Base-by-base conservation (phyloP, 2,888 invertebrate species). In the Plebejus melissa region DNA sequence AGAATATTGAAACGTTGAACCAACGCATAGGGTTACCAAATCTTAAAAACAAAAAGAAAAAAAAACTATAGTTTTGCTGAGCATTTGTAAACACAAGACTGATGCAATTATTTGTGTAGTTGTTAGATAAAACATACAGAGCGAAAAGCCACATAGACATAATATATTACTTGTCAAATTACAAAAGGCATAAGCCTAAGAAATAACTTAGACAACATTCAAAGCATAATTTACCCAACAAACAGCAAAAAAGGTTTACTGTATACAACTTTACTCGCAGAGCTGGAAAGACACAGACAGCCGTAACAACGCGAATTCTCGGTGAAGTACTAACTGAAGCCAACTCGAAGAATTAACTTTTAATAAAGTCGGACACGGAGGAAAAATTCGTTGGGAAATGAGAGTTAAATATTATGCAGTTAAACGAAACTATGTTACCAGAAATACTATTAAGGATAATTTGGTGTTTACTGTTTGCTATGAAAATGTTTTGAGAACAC, bases 1-100 rank as follows among this genome's bases (percentile, higher is more conserved):
- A 84, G 89, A 90, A 91, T 91, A 93, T 93, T 91, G 91, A 91
- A 93, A 90, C 90, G 90, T 90, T 90, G 90, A 90, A 89, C 89
- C 86, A 88, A 87, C 86, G 88, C 85, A 36, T 65, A 65, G 65
- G 65, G 36, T 16, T 65, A 32, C 1, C 16, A 36, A 65, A 32
- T 65, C 28, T 4, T 28, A 13, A 65, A 65, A 58, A 28, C 2
- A 60, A 7, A 7, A 16, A 13, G 9, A 13, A 32, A 65, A 36
- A 22, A 65, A 13, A 4, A 5, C 28, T 7, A 28, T 5, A 32
- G 58, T 60, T 60, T 36, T 5, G 16, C 4, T 28, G 13, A 13
- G 5, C 65, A 4, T 11, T 32, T 65, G 65, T 13, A 65, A 65
- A 0, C 4, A 9, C 28, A 65, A 65, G 65, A 38, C 1, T 6